Percentiles rank a stretch among this genome's conserved stretches.
phyloP scores from a whole-genome alignment of 1,140 invertebrate genomes.

The Nephila pilipes region DNA sequence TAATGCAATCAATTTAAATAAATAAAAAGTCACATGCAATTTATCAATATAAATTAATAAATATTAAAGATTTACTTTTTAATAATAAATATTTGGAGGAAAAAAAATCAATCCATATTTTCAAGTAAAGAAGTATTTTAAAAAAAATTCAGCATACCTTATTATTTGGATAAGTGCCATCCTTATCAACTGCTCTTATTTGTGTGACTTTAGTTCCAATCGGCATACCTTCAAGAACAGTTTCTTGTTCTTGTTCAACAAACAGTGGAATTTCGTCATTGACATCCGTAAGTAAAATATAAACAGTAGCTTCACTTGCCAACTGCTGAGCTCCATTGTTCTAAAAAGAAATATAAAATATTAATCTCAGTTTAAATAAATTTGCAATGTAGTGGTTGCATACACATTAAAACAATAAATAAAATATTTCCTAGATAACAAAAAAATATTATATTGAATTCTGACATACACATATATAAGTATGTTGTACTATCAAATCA shows the following conservation, averaged over 20 bases:
- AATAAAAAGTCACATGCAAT: too few species aligned
- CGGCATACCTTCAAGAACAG: constrained; percentile 95
- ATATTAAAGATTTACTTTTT: too few species aligned
- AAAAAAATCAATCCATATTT: too few species aligned
- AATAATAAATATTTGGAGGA: too few species aligned
- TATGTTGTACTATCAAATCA: too few species aligned
- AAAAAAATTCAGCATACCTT: constrained; percentile 85
- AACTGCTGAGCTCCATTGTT: constrained; percentile 97
- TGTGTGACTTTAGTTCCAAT: constrained; percentile 97
- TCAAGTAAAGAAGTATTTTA: neutral
- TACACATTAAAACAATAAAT: too few species aligned
- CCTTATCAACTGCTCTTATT: constrained; percentile 97
- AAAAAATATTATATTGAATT: too few species aligned
- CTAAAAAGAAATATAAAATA: constrained; percentile 82
- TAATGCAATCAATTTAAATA: too few species aligned
- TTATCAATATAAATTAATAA: too few species aligned
- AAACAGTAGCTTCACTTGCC: constrained; percentile 95
- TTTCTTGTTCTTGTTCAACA: constrained; percentile 96
- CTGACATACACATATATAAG: too few species aligned
- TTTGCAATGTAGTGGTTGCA: neutral
- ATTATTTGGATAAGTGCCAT: constrained; percentile 96
- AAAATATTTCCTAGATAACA: too few species aligned
- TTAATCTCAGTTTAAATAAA: neutral
- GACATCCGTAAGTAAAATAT: constrained; percentile 96
- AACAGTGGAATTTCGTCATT: constrained; percentile 98